phyloP scores from a whole-genome alignment of 2,797 vertebrate genomes.

The Gymnoscopelus braueri region DNA sequence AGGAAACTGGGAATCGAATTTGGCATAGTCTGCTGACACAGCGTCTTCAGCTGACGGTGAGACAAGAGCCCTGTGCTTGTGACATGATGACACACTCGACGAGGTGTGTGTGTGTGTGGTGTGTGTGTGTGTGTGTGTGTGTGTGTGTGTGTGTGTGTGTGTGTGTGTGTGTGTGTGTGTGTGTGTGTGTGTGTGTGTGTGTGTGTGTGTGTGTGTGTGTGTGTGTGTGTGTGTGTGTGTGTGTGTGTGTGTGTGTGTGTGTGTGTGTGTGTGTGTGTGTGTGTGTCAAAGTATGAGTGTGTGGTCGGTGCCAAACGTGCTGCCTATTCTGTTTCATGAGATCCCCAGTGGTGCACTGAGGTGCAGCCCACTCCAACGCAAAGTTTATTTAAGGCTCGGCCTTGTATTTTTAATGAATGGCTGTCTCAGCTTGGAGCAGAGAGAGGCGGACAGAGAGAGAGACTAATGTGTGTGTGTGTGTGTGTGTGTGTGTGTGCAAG shows the following conservation, averaged over 20 bases:
- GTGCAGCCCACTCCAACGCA: constrained; percentile 57
- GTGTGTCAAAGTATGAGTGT: neutral
- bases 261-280: constrained; percentile 18
- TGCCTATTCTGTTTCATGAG: constrained; percentile 61
- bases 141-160: constrained; percentile 9
- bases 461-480: constrained; percentile 63
- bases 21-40: constrained; percentile 47
- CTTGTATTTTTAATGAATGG: constrained; percentile 82
- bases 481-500: neutral
- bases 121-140: constrained; percentile 14
- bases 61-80: constrained; percentile 27
- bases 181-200: constrained; percentile 16
- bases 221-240: constrained; percentile 32
- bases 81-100: constrained; percentile 51
- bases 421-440: constrained; percentile 59
- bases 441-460: constrained; percentile 33
- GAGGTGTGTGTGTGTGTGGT: constrained; percentile 44
- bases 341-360: constrained; percentile 52
- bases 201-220: constrained; percentile 32
- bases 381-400: constrained; percentile 77
- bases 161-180: constrained; percentile 8
- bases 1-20: constrained; percentile 37
- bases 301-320: constrained; percentile 45
- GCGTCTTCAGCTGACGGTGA: constrained; percentile 44
- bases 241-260: constrained; percentile 7